A percentile compares a stretch with the other conserved stretches of the same genome.
These are phyloP conservation scores for Drosophila sp. DNA, from an alignment of 1,140 invertebrate genomes.

Conservation along the genomic window DNA sequence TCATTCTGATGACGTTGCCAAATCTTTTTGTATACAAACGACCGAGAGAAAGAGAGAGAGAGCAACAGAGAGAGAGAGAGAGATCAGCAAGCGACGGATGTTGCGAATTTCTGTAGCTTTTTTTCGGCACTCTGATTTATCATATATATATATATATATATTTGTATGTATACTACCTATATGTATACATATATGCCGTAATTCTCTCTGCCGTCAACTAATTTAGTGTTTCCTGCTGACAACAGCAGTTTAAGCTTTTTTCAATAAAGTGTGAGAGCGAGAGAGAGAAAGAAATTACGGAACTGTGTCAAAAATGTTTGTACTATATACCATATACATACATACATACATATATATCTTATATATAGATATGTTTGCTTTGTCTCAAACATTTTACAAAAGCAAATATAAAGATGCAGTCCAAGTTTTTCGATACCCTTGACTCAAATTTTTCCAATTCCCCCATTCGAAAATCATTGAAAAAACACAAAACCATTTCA, in stretches of 20 bases:
- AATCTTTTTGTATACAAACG: slow-evolving; percentile 14
- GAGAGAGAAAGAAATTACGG: slow-evolving; percentile 36
- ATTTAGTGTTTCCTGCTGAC: slow-evolving; percentile 80
- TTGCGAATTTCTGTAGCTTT: slow-evolving; percentile 63
- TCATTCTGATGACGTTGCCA: slow-evolving; percentile 46
- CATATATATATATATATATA: slow-evolving; percentile 33
- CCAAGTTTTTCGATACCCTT: too few relatives aligned
- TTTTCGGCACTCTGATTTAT: slow-evolving; percentile 59
- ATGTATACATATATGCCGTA: slow-evolving; percentile 51
- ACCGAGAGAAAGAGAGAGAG: too few relatives aligned
- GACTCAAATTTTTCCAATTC: too few relatives aligned
- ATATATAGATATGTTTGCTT: slow-evolving; percentile 28
- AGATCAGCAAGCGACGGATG: slow-evolving; percentile 52
- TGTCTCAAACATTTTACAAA: slow-evolving; percentile 60
- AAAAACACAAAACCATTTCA: too few relatives aligned
- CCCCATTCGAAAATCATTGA: too few relatives aligned
- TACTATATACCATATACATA: slow-evolving; percentile 27
- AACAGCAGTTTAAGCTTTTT: slow-evolving; percentile 63
- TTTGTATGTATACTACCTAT: slow-evolving; percentile 35
- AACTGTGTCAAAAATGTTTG: slow-evolving; percentile 62
- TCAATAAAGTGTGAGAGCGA: slow-evolving; percentile 27
- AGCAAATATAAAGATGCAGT: too few relatives aligned
- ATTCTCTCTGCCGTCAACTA: slow-evolving; percentile 74
- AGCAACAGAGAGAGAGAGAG: background rate
- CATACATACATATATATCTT: slow-evolving; percentile 26